Base-by-base conservation (phyloP, 2,888 invertebrate genomes). In the Margaritifera margaritifera region DNA sequence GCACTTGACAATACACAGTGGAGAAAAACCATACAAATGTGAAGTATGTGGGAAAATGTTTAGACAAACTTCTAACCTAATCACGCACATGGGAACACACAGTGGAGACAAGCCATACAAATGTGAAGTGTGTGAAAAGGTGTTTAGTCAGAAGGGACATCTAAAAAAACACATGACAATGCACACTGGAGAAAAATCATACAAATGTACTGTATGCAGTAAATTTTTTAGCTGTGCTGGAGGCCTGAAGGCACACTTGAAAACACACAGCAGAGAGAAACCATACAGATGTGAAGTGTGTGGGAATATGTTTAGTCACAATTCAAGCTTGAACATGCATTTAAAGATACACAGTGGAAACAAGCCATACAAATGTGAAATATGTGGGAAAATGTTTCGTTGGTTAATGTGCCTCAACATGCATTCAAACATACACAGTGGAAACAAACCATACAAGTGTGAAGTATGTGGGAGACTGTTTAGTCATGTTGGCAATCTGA, bases 41-140 rank as follows among this genome's bases (percentile, higher is more conserved):
- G 25, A 53, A 52, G 5, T 62, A n/a, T 66, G 66, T 61, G 53
- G 54, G 11, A 60, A 59, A n/a, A 24, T n/a, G 60, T 66, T 61
- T 55, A 61, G 61, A n/a, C 54, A 61, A 53, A 55, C 50, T 11
- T 24, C 53, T 22, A 62, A 52, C 22, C 53, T 53, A 19, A 62
- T 50, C 55, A 31, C 4, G 18, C 66, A 66, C 61, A 60, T 66
- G 50, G 52, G 60, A 22, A 61, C 54, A 20, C 66, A 66, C n/a
- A 66, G 61, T 6, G 66, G 66, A 24, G 66, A 61, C 19, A 66
- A 66, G 53, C 66, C 27, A 18, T 62, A 59, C 50, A 24, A 56
- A 22, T 66, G 66, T 62, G 56, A 50, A 5, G 22, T 62, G n/a
- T 66, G 62, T 66, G 66, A 61, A 11, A 66, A 66, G 11, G 60